A percentile compares a stretch with the other conserved stretches of the same genome.
Evolutionary conservation across 30 jellyfish, hydroid and myxozoan species (phyloP).

Genomic region (Turritopsis dohrnii): DNA sequence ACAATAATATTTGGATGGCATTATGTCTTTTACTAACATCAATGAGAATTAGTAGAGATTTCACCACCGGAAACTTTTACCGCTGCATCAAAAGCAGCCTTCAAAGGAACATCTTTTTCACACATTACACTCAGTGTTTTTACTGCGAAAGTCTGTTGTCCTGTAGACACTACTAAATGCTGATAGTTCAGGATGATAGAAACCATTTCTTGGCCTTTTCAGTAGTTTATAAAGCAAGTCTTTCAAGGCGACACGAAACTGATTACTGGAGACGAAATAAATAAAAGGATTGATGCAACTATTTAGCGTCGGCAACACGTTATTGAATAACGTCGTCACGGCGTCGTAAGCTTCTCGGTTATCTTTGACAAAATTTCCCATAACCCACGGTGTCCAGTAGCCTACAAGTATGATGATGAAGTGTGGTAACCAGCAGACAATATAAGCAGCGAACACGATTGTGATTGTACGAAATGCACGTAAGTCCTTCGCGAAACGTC

Average conservation of each 20-base stretch:
- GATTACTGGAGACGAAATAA: conserved; percentile 28
- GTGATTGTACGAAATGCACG: conserved; percentile 16
- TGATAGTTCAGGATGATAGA: neutral
- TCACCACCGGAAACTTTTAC: neutral
- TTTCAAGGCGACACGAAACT: conserved; percentile 27
- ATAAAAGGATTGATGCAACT: conserved; percentile 33
- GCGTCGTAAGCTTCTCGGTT: conserved; percentile 21
- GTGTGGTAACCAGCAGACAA: conserved; percentile 35
- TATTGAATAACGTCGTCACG: conserved; percentile 12
- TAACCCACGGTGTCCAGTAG: conserved; percentile 1
- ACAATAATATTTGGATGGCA: no score
- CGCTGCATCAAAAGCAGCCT: neutral
- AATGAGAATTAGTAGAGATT: no score
- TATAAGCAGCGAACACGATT: conserved; percentile 26
- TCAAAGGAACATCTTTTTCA: neutral
- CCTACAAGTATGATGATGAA: conserved; percentile 9
- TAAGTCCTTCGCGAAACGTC: neutral
- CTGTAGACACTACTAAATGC: neutral
- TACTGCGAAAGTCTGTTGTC: no score
- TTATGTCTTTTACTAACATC: no score
- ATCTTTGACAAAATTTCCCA: neutral
- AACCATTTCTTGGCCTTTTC: conserved; percentile 18
- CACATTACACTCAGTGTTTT: neutral
- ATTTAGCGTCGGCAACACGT: conserved; percentile 12
- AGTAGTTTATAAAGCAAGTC: conserved; percentile 13